These are phyloP conservation scores for Rhynchomys soricoides DNA, from an alignment of 2,113 vertebrate genomes.

Conservation along the genomic window DNA sequence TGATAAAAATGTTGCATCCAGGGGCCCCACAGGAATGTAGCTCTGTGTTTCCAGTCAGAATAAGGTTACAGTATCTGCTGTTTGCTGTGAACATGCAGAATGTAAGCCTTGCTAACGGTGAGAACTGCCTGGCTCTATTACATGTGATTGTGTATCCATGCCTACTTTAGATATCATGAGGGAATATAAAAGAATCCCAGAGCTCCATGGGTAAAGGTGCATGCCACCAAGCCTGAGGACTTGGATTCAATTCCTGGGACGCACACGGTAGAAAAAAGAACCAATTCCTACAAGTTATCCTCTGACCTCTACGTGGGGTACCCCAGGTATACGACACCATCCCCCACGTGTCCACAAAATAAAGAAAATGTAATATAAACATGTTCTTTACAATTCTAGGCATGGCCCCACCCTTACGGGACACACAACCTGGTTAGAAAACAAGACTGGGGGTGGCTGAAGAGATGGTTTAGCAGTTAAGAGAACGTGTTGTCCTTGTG, in stretches of 20 bases:
- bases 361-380: background rate
- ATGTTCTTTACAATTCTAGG: background rate
- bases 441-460: background rate
- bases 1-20: background rate
- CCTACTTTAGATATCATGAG: background rate
- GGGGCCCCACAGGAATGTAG: background rate
- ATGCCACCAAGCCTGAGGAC: background rate
- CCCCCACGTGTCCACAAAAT: background rate
- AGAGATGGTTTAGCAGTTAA: background rate
- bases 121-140: background rate
- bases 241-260: background rate
- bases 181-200: background rate
- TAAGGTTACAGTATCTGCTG: background rate
- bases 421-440: background rate
- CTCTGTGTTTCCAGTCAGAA: background rate
- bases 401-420: background rate
- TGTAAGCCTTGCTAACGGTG: rapidly evolving
- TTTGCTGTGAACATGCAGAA: background rate
- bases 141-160: rapidly evolving
- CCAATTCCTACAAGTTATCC: background rate
- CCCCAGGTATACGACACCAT: background rate
- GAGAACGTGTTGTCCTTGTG: background rate
- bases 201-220: background rate
- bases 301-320: background rate
- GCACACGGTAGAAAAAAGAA: no score